These are phyloP conservation scores for Polylopha cassiicola DNA, from an alignment of 2,888 invertebrate genomes.

Conservation along the genomic window DNA sequence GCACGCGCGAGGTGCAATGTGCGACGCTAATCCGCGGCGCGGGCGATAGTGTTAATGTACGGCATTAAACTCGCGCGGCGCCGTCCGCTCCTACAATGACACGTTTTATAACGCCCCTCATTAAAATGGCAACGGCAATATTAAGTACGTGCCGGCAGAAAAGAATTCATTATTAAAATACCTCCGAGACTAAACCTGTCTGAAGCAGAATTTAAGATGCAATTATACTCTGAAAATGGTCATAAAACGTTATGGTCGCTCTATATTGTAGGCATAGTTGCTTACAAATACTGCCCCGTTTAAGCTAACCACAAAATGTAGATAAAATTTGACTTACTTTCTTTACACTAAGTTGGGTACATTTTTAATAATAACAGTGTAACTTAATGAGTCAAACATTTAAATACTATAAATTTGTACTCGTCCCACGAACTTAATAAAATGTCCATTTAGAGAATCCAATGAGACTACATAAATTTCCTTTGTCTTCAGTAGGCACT, in stretches of 20 bases:
- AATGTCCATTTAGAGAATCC: no score
- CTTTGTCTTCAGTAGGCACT: conserved; percentile 36
- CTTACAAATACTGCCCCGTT: background rate
- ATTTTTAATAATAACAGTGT: no score
- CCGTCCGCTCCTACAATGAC: conserved; percentile 40
- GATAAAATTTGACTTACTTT: no score
- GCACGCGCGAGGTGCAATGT: conserved; percentile 15
- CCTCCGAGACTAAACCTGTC: conserved; percentile 60
- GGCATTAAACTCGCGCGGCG: conserved; percentile 23
- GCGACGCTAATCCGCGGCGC: conserved; percentile 39
- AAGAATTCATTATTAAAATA: conserved; percentile 73
- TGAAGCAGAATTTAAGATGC: conserved; percentile 64
- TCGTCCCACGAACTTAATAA: no score
- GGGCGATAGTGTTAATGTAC: conserved; percentile 33
- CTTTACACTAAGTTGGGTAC: no score
- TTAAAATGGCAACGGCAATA: conserved; percentile 55
- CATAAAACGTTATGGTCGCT: conserved; percentile 20
- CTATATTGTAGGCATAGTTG: conserved; percentile 10
- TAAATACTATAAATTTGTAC: no score
- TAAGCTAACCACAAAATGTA: conserved; percentile 9
- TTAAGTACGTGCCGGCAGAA: conserved; percentile 61
- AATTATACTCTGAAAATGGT: conserved; percentile 30
- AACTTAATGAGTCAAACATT: no score
- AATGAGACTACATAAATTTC: conserved; percentile 18
- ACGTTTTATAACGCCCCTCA: conserved; percentile 60